Base-by-base conservation (phyloP, 1,140 invertebrate genomes). In the Carcinoscorpius rotundicauda region DNA sequence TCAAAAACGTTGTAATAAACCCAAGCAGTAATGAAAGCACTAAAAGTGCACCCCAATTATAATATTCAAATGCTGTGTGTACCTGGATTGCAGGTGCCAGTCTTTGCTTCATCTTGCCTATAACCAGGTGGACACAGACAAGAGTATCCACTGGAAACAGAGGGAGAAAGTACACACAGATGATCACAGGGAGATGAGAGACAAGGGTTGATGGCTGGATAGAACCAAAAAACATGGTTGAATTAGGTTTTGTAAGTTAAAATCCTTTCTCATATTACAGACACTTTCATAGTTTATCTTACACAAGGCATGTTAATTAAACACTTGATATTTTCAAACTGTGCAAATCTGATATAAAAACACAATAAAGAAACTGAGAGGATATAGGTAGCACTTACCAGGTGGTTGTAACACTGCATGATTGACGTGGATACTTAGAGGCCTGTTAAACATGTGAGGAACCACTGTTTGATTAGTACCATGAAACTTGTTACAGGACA, bases 61-160 rank as follows among this genome's bases (percentile, higher is more conserved):
- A 29, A 29, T 29, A 29, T 29, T 29, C 29, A 29, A 29, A 29
- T 29, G 29, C 29, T 29, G 29, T 29, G 29, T 61, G 67, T 72
- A 78, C 78, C 76, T 73, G 91, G 87, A 8, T 83, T 78, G 75
- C 92, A 96, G 55, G 83, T 81, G 10, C 87, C 89, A 65, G 86
- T 84, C 49, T 79, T 76, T 5, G 81, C 73, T 73, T 64, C 61
- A 56, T 77, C 75, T 5, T 80, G 71, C 9, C 85, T 85, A 71
- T 83, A 95, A 8, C 95, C 96, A 49, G 93, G 87, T 69, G 90
- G 88, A 76, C 96, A 99, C 71, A 89, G 87, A 74, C 96, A 98
- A 0, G 84, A 85, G 73, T 87, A 95, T 1, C 88, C 89, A n/a
- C 78, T 76, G 1, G 78, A 73, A 57, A 72, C 71, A 48, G 69